These are phyloP conservation scores for Florisuga fusca DNA, from an alignment of 2,797 vertebrate species.

Conservation along the genomic window DNA sequence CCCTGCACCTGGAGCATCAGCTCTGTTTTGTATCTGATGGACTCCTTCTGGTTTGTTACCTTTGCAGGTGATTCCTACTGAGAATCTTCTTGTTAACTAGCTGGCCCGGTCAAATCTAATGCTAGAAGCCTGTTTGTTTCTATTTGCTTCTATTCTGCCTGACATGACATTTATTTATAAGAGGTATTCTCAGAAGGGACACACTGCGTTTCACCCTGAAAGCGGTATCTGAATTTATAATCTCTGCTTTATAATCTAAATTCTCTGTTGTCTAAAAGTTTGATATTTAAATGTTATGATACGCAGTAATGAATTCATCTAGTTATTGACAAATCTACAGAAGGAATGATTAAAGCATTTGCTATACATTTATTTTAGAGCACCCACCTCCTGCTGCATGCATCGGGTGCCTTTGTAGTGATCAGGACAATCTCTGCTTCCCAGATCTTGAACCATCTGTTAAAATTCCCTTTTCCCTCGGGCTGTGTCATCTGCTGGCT, in stretches of 20 bases:
- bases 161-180: neutral
- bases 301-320: neutral
- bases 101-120: neutral
- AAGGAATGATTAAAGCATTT: neutral
- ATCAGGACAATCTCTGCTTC: neutral
- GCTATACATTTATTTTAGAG: neutral
- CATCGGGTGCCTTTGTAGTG: neutral
- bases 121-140: neutral
- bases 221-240: neutral
- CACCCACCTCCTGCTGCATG: neutral
- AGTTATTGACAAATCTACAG: neutral
- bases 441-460: neutral
- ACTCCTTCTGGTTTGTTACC: neutral
- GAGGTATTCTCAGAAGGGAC: neutral
- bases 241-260: neutral
- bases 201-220: neutral
- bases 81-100: neutral
- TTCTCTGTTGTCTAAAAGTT: neutral
- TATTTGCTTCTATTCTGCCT: neutral
- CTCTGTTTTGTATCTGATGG: neutral
- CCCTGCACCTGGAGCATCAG: fast-evolving
- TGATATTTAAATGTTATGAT: neutral
- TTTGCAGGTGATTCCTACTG: fast-evolving
- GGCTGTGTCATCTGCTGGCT: neutral
- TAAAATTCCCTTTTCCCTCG: neutral